Evolutionary conservation across 2,888 invertebrate species (phyloP), one percentile per base, ranked within the genome.

Genomic region (Sphaerophoria rueppellii): DNA sequence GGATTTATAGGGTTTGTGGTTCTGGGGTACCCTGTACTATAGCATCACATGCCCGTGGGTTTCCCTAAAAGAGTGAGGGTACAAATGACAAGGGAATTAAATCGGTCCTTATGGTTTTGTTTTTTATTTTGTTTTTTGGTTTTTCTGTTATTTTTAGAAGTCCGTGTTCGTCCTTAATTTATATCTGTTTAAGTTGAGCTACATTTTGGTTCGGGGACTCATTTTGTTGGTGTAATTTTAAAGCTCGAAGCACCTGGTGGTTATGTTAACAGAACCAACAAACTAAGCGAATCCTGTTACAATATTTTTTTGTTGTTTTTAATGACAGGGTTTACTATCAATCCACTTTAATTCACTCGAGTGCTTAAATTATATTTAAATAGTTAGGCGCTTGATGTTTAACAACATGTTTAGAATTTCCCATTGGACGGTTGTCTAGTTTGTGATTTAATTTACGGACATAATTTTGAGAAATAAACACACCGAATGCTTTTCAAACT

Each of bases 11-110:
- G 16, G 61, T 72, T 37, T 69, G 65, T 11, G 35, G 48, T 50
- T 48, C 46, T 60, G 67, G 9, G 7, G n/a, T 57, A 6, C 50
- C n/a, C n/a, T n/a, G n/a, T n/a, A 24, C 24, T 24, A 24, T 2
- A 24, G 24, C 1, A 24, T 61, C 48, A 24, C 60, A 50, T 11
- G 61, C 43, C 37, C 55, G 48, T 35, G 60, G 24, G 67, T 73
- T 60, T n/a, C n/a, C 35, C 11, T 40, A 1, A 60, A 16, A 43
- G 16, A 40, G 5, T 4, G 7, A 2, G 12, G 14, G 4, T 63
- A 57, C 63, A 34, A 57, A 63, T 70, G 70, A 65, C 70, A 55
- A 24, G 79, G 74, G 82, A 75, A 79, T 82, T 71, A 55, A 70
- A 60, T 70, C 55, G 40, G 65, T 40, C 78, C 78, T 71, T 32